Evolutionary conservation across 2,113 vertebrate species (phyloP).

Genomic region (Seriola dumerili): DNA sequence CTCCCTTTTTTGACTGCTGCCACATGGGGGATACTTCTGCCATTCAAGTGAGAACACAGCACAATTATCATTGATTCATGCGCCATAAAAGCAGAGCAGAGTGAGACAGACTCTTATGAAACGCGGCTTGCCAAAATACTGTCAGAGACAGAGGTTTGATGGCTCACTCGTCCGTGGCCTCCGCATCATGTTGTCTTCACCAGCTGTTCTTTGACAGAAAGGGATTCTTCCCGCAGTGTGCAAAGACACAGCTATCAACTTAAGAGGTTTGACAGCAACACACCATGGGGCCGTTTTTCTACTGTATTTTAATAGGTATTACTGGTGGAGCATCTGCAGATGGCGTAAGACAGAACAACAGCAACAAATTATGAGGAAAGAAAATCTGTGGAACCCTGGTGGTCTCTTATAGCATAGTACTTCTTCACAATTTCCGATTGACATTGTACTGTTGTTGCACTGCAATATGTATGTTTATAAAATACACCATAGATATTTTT

Average conservation of each 20-base stretch:
- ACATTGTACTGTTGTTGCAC: constrained; percentile 1
- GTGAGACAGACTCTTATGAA: constrained; percentile 72
- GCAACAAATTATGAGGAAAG: constrained; percentile 46
- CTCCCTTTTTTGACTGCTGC: constrained; percentile 50
- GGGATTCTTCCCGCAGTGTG: constrained; percentile 70
- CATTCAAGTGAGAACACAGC: constrained; percentile 65
- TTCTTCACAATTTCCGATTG: constrained; percentile 3
- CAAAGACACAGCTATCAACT: constrained; percentile 78
- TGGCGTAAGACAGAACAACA: constrained; percentile 35
- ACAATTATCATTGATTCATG: constrained; percentile 76
- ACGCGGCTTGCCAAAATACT: constrained; percentile 76
- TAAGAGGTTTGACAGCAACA: constrained; percentile 73
- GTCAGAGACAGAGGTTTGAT: constrained; percentile 78
- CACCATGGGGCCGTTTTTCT: constrained; percentile 58
- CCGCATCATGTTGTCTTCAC: constrained; percentile 77
- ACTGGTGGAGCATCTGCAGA: constrained; percentile 65
- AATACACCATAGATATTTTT: constrained; percentile 17
- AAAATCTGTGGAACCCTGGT: constrained; percentile 6
- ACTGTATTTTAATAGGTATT: constrained; percentile 68
- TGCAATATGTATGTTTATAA: constrained; percentile 32
- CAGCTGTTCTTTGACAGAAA: constrained; percentile 82
- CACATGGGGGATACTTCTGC: constrained; percentile 60
- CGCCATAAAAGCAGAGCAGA: constrained; percentile 64
- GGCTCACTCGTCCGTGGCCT: constrained; percentile 81
- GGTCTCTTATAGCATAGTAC: not conserved